Percentiles rank a stretch among this genome's conserved stretches.
phyloP scores from a whole-genome alignment of 2,888 invertebrate species.

The Furcula furcula region DNA sequence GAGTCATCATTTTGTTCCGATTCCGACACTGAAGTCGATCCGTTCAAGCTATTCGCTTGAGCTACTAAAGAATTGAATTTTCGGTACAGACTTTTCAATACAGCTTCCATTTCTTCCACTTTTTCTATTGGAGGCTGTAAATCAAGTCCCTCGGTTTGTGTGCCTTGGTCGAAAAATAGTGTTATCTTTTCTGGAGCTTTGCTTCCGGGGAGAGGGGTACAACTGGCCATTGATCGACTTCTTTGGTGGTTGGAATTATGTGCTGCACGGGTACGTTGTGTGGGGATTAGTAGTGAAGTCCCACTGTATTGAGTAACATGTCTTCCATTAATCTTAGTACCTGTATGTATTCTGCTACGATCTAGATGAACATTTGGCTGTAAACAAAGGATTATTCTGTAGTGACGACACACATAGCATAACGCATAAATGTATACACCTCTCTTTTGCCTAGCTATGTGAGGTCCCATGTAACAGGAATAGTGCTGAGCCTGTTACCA shows the following conservation, averaged over 20 bases:
- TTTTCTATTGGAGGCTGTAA: constrained; percentile 24
- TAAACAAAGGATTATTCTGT: too few relatives aligned
- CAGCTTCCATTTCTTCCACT: constrained; percentile 41
- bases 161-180: constrained; percentile 43
- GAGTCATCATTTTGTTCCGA: constrained; percentile 23
- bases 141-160: constrained; percentile 43
- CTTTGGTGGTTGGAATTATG: constrained; percentile 9
- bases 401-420: too few relatives aligned
- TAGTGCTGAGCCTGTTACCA: too few relatives aligned
- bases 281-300: background rate
- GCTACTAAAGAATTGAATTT: constrained; percentile 35
- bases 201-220: constrained; percentile 42
- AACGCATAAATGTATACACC: too few relatives aligned
- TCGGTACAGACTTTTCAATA: constrained; percentile 36
- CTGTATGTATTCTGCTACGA: too few relatives aligned
- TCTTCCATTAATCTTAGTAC: too few relatives aligned
- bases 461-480: too few relatives aligned
- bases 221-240: constrained; percentile 37
- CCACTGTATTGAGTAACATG: background rate
- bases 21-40: constrained; percentile 21
- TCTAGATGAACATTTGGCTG: too few relatives aligned
- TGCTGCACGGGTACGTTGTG: constrained; percentile 2
- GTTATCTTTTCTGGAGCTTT: constrained; percentile 16
- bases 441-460: too few relatives aligned
- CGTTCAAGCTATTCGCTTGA: constrained; percentile 20